Evolutionary conservation across 1,140 invertebrate genomes (phyloP), one percentile per base, ranked within the genome.

Genomic region (Drosophila nigromelanica): DNA sequence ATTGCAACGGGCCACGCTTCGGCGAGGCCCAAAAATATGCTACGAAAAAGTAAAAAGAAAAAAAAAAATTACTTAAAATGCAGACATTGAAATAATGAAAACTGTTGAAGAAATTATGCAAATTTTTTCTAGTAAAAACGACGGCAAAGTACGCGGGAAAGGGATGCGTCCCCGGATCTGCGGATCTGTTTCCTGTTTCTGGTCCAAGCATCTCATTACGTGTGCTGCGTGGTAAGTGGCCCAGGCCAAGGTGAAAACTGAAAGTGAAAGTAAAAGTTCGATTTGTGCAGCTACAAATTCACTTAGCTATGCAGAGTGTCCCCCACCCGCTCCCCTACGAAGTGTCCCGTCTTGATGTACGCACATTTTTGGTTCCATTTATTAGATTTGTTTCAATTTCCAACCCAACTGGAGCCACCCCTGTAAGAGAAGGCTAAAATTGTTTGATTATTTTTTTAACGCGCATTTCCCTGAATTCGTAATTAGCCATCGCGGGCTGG

Each of bases 311-410:
- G 75, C 74, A 60, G 47, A 73, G 66, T 67, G 64, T 54, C 43
- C n/a, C 42, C 30, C 58, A 37, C 43, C 12, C 12, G n/a, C 50
- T 52, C 60, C 37, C 45, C 27, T 52, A 59, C 21, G 45, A 24
- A 24, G 15, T 37, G 11, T 52, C n/a, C 11, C 42, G 5, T 39
- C 71, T 81, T 81, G 81, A 86, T 86, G 82, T 81, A 89, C 83
- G 83, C 83, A 89, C 83, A 89, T 91, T 91, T 86, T 87, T 80
- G 81, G 89, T 90, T 89, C 89, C 81, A 90, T 91, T 91, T 91
- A 91, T 91, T 91, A 86, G 89, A 89, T 91, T 91, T 80, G 70
- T 56, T 80, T 75, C 81, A 91, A 78, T 82, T 87, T 87, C 69
- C 78, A 52, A 35, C 85, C 58, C 40, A 50, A 45, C 15, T 5